Evolutionary conservation across 1,140 invertebrate species (phyloP).

Genomic region (Bombus confusus): DNA sequence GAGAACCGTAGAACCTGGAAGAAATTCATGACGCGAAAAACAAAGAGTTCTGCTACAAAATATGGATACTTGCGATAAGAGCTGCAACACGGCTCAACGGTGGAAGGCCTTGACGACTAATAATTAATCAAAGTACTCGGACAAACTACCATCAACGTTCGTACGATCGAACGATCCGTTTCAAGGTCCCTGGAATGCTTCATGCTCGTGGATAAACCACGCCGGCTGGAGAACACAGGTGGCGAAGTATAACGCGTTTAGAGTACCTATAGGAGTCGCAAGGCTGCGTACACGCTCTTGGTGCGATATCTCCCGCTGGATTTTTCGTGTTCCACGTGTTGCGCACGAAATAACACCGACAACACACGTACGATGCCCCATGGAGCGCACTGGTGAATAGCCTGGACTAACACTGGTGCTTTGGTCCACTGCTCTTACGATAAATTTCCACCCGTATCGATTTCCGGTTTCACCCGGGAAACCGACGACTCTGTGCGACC

Average conservation of each 20-base stretch:
- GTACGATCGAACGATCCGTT: not conserved
- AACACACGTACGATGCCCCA: not conserved
- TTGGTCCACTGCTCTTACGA: constrained; percentile 34
- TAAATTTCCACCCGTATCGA: constrained; percentile 62
- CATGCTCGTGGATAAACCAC: not conserved
- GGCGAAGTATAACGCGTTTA: not conserved
- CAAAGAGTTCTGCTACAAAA: too few relatives aligned
- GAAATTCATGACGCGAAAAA: too few relatives aligned
- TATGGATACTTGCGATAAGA: too few relatives aligned
- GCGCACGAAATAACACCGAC: constrained; percentile 23
- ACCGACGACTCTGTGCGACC: constrained; percentile 49
- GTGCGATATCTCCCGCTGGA: not conserved
- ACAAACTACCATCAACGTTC: not conserved
- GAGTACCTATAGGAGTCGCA: not conserved
- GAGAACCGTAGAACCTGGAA: too few relatives aligned
- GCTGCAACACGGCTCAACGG: too few relatives aligned
- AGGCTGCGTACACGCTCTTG: not conserved
- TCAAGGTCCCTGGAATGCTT: not conserved
- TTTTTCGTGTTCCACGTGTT: constrained; percentile 37
- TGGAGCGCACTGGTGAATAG: constrained; percentile 51
- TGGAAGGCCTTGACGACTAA: not conserved
- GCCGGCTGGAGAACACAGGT: not conserved
- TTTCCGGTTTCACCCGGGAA: constrained; percentile 62
- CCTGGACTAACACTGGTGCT: constrained; percentile 35
- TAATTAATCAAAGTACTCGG: too few relatives aligned